Evolutionary conservation across 1,140 invertebrate species (phyloP), one percentile per base, ranked within the genome.

Genomic region (Listronotus oregonensis): DNA sequence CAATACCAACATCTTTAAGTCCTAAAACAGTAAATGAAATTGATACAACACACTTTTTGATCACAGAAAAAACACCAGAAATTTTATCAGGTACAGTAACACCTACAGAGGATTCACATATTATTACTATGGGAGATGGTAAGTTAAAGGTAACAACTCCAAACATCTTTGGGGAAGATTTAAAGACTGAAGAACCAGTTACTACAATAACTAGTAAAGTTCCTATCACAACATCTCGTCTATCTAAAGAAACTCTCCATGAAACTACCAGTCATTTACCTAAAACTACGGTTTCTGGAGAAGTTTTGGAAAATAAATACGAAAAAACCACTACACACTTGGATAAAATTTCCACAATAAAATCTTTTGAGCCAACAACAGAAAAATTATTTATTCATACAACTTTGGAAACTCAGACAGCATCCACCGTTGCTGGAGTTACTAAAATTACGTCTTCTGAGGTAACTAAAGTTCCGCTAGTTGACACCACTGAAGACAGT

Each of bases 161-260:
- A 43, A 27, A 14, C 14, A 27, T 27, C 5, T 27, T 3, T 27
- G 64, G 56, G 54, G 32, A 39, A 34, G 63, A 71, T 46, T 21
- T 52, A 37, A 63, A 47, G 50, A 63, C 60, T 4, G 18, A 64
- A 42, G 18, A 54, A 32, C 17, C 34, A 56, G 43, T 52, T 27
- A 64, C 42, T 57, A 54, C n/a, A n/a, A n/a, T n/a, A n/a, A n/a
- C 52, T 17, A 37, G 11, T 37, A 12, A n/a, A 11, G 43, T 7
- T 12, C n/a, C 40, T 31, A 56, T 31, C 1, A 54, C 51, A 8
- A 47, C 54, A 31, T 2, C 44, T 32, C 14, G 11, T 32, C 7
- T 8, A 31, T 1, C 32, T 37, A 15, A 51, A 50, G 46, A 40
- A 54, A 52, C 55, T 43, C 14, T 12, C 1, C 9, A n/a, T 15